These are phyloP conservation scores for Dione vanillae DNA, from an alignment of 2,888 invertebrate genomes.

Conservation along the genomic window DNA sequence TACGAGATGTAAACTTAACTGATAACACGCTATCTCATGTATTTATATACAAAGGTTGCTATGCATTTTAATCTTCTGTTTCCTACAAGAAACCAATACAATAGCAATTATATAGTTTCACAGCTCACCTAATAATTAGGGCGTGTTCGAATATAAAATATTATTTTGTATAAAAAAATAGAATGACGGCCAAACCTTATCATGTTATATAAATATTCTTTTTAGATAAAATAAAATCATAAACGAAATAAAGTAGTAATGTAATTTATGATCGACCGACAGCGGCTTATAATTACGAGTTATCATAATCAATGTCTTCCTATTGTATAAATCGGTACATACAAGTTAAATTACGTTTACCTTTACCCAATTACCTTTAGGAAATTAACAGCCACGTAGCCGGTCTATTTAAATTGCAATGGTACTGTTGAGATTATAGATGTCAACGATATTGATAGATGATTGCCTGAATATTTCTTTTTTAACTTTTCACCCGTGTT, in stretches of 20 bases:
- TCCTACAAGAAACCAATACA: constrained; percentile 53
- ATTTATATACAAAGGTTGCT: constrained; percentile 54
- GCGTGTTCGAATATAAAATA: constrained; percentile 44
- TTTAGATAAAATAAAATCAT: constrained; percentile 8
- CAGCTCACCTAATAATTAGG: constrained; percentile 46
- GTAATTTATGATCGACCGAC: neutral
- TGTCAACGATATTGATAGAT: too few relatives aligned
- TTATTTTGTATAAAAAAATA: constrained; percentile 39
- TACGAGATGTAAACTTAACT: constrained; percentile 53
- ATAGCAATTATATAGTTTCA: constrained; percentile 51
- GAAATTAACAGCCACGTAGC: neutral
- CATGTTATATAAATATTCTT: constrained; percentile 8
- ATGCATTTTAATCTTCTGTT: constrained; percentile 58
- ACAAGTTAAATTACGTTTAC: too few relatives aligned
- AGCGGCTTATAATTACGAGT: constrained; percentile 5
- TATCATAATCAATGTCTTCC: constrained; percentile 30
- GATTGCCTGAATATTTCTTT: too few relatives aligned
- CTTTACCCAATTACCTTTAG: neutral
- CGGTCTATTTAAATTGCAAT: neutral
- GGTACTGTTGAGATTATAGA: neutral
- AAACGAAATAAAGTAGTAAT: neutral
- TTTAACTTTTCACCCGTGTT: too few relatives aligned
- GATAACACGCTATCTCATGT: constrained; percentile 48
- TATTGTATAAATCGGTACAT: constrained; percentile 20
- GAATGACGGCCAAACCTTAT: constrained; percentile 31